Base-by-base conservation (phyloP, 2,888 invertebrate species). In the Nemotelus pantherinus region DNA sequence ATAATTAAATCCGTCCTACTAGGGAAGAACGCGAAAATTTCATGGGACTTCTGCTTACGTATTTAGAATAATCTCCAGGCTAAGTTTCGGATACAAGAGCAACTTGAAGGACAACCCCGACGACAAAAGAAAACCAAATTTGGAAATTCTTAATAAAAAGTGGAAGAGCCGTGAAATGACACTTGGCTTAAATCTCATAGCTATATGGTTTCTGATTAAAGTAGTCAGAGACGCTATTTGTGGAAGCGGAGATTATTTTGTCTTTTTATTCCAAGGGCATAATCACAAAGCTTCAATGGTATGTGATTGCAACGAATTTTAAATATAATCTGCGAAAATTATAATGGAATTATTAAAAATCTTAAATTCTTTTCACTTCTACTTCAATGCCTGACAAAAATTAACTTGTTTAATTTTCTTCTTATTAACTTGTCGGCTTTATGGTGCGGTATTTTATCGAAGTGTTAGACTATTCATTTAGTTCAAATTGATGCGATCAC, bases 101-200 rank as follows among this genome's bases (percentile, higher is more conserved):
- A 44, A 25, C 47, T 67, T 2, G 48, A 25, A 10, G 48, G 25
- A 41, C 48, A 68, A 47, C 50, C 50, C 25, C 50, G 50, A 48
- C 67, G 44, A 68, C 67, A 68, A 68, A 50, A 68, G 67, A 5
- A 68, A 68, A 68, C 67, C 48, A 44, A 50, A n/a, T 50, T 4
- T 10, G 67, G 7, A 68, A 48, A 25, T 25, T 25, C 41, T 39
- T 60, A 60, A 60, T 39, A 39, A 50, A n/a, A 6, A 48, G 67
- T 25, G 44, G 39, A 48, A n/a, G 39, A 50, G 50, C 67, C 50
- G 50, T 50, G 48, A 50, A n/a, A 25, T n/a, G 65, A 68, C 50
- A 68, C 67, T 68, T 39, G 48, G n/a, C n/a, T 68, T 68, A 50
- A 68, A 68, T 68, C 67, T 68, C 50, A 68, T 68, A 25, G n/a